phyloP scores from a whole-genome alignment of 2,797 vertebrate species.

The Epinephelus coioides region DNA sequence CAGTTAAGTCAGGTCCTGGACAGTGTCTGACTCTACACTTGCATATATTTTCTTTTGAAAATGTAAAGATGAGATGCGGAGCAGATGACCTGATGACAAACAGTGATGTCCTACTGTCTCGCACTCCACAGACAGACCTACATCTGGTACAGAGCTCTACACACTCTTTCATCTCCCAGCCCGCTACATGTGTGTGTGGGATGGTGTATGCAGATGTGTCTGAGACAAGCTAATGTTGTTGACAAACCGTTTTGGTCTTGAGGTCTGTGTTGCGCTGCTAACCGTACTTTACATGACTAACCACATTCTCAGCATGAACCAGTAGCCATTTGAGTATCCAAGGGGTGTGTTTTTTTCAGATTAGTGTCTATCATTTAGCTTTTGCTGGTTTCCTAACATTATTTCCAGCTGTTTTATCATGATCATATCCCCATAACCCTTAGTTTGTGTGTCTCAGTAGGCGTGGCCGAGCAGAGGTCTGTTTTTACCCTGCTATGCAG shows the following conservation, averaged over 20 bases:
- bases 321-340: constrained; percentile 43
- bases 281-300: constrained; percentile 30
- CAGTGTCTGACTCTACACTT: not conserved
- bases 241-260: constrained; percentile 51
- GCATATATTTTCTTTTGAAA: not conserved
- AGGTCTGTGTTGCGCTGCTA: constrained; percentile 43
- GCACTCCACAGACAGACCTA: constrained; percentile 27
- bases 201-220: constrained; percentile 39
- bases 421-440: constrained; percentile 37
- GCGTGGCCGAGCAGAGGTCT: constrained; percentile 46
- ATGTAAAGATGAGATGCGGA: constrained; percentile 14
- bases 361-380: constrained; percentile 36
- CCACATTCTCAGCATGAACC: constrained; percentile 27
- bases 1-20: not conserved
- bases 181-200: constrained; percentile 31
- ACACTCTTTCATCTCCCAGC: constrained; percentile 44
- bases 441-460: constrained; percentile 43
- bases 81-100: constrained; percentile 36
- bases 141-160: constrained; percentile 58
- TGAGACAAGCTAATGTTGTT: constrained; percentile 45
- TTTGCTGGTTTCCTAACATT: constrained; percentile 30
- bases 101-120: constrained; percentile 24
- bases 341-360: constrained; percentile 7
- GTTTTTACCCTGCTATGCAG: constrained; percentile 54
- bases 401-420: constrained; percentile 56